Percentiles rank a stretch among this genome's conserved stretches.
Evolutionary conservation across 2,797 vertebrate species (phyloP).

Genomic region (Dryobates pubescens): DNA sequence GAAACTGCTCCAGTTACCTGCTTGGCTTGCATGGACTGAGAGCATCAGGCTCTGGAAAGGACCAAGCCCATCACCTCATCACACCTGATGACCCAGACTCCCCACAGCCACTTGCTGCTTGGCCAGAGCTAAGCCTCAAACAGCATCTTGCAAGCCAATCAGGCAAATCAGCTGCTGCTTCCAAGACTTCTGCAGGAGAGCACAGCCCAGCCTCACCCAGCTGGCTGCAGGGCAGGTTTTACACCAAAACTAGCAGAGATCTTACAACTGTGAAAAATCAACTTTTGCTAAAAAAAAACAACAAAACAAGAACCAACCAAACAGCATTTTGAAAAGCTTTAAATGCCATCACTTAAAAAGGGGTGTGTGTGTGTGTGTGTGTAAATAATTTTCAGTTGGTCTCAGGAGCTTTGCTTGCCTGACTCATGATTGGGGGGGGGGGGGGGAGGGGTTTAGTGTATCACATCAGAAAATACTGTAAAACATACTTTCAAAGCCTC

Average conservation of each 20-base stretch:
- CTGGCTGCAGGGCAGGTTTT: neutral
- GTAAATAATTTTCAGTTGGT: conserved; percentile 46
- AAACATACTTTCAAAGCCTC: conserved; percentile 60
- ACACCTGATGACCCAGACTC: fast-evolving
- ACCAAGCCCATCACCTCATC: neutral
- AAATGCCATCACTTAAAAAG: conserved; percentile 38
- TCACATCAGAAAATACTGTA: conserved; percentile 65
- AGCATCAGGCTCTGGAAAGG: neutral
- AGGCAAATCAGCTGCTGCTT: neutral
- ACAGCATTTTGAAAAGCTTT: neutral
- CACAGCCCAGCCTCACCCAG: neutral
- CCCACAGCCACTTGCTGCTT: neutral
- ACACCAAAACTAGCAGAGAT: neutral
- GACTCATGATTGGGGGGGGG: conserved; percentile 24
- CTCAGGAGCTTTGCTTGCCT: conserved; percentile 46
- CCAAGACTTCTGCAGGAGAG: neutral
- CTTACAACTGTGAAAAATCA: neutral
- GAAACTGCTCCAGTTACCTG: neutral
- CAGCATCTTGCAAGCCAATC: neutral
- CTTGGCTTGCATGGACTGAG: neutral
- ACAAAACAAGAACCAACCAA: neutral
- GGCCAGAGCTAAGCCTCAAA: neutral
- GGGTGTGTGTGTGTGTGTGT: neutral
- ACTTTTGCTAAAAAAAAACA: neutral
- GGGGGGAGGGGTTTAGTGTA: neutral